Evolutionary conservation across 2,797 vertebrate species (phyloP), one percentile per base, ranked within the genome.

Genomic region (Esox lucius): DNA sequence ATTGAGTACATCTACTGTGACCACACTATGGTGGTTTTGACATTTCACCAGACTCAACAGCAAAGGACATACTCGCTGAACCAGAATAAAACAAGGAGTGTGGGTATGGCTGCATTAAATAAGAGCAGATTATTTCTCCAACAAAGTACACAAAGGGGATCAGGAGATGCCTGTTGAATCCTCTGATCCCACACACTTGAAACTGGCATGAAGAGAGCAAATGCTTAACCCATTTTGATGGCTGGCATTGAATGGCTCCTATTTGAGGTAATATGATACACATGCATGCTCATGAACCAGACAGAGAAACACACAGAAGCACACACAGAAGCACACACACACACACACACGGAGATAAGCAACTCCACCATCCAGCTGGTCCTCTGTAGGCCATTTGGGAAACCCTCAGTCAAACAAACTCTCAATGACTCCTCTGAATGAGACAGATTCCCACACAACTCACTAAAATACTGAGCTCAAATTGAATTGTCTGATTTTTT

Each of bases 401-500:
- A 51, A 35, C 70, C 26, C 1, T 48, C 19, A 11, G 15, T 46
- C 22, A 73, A 22, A 35, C 11, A 17, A 24, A 46, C 48, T 59
- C 42, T 46, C 42, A 46, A 46, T 13, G 42, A 46, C 42, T 46
- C 42, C 42, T 46, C 42, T 13, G 12, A 46, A 46, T 46, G 42
- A 46, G 42, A 46, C 42, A 46, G 42, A 46, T 46, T 46, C 42
- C 42, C 42, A 59, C 56, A 56, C 53, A 56, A 5, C 16, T 56
- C n/a, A 46, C 61, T 64, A 51, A 79, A 75, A 61, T 62, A 65
- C 51, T 71, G 74, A 66, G 59, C 64, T 77, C 70, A 39, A 86
- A 80, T 78, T 16, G 62, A 77, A 46, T 69, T 80, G 85, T 83
- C 78, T 67, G 62, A 78, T 59, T 70, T 46, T 46, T 12, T 59